These are phyloP conservation scores for Temnothorax ravouxi DNA, from an alignment of 2,888 invertebrate species.

Conservation along the genomic window DNA sequence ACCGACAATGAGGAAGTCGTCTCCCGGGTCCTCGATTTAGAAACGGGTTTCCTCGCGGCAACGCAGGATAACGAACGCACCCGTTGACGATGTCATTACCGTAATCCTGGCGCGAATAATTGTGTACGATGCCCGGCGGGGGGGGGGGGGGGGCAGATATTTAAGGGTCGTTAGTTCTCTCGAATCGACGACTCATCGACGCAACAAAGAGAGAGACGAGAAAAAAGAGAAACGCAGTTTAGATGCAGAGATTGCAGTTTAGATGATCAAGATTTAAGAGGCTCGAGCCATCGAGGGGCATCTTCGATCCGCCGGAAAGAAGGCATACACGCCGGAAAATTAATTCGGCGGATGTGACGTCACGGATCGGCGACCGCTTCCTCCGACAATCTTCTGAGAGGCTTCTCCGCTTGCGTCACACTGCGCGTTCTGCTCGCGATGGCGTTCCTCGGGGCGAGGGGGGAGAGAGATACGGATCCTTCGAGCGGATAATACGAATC, in stretches of 20 bases:
- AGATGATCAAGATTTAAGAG: not conserved
- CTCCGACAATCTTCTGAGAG: constrained; percentile 66
- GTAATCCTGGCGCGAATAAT: constrained; percentile 22
- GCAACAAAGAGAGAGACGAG: not conserved
- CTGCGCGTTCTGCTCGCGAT: constrained; percentile 20
- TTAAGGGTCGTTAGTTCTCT: not conserved
- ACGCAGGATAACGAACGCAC: constrained; percentile 46
- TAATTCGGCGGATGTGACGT: constrained; percentile 81
- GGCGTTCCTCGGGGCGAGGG: not conserved
- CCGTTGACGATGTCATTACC: constrained; percentile 20
- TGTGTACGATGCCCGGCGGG: not conserved
- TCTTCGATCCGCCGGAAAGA: not conserved
- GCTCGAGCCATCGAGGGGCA: not conserved
- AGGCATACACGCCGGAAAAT: constrained; percentile 66
- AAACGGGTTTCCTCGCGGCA: constrained; percentile 59
- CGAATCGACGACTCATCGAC: not conserved
- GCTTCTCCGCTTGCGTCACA: constrained; percentile 31
- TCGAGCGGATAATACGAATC: not conserved
- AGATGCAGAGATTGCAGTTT: constrained; percentile 4
- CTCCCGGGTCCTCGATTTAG: constrained; percentile 57
- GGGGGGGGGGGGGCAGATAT: not conserved
- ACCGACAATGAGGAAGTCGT: constrained; percentile 63
- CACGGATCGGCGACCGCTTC: constrained; percentile 78
- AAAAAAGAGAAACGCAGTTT: not conserved
- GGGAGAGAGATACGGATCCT: not conserved